Percentiles rank a stretch among this genome's conserved stretches.
Evolutionary conservation across 2,888 invertebrate species (phyloP).

Genomic region (Rotaria socialis): DNA sequence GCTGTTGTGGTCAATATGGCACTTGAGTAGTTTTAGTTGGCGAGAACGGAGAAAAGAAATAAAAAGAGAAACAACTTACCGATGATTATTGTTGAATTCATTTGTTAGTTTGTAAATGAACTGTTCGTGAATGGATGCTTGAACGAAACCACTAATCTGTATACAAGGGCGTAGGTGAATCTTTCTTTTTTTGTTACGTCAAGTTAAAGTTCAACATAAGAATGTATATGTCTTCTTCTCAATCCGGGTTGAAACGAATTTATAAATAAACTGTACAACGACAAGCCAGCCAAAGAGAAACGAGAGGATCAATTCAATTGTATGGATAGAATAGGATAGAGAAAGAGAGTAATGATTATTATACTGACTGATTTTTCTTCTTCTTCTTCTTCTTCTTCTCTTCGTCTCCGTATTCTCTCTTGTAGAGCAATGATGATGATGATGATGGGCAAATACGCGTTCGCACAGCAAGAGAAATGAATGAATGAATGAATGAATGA

Average conservation of each 20-base stretch:
- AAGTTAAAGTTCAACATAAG: constrained; percentile 14
- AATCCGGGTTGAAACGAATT: neutral
- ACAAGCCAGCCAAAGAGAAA: neutral
- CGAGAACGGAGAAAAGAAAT: too few species aligned
- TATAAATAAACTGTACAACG: constrained; percentile 18
- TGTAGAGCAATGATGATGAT: neutral
- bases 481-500: neutral
- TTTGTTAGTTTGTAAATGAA: neutral
- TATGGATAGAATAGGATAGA: neutral
- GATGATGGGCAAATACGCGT: neutral
- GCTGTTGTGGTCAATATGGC: constrained; percentile 1
- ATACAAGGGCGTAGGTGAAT: constrained; percentile 2
- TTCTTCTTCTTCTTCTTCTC: constrained; percentile 1
- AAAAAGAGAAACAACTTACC: neutral
- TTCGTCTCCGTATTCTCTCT: neutral
- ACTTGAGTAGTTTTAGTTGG: neutral
- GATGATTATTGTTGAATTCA: neutral
- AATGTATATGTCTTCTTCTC: constrained; percentile 14
- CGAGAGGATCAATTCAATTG: neutral
- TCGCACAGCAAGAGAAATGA: neutral
- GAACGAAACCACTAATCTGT: neutral
- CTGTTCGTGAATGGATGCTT: neutral
- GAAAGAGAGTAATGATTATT: neutral
- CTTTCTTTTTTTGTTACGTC: neutral
- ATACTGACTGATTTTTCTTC: constrained; percentile 13